Percentiles rank a stretch among this genome's conserved stretches.
These are phyloP conservation scores for Archips crataeganus DNA, from an alignment of 2,888 invertebrate genomes.

Conservation along the genomic window DNA sequence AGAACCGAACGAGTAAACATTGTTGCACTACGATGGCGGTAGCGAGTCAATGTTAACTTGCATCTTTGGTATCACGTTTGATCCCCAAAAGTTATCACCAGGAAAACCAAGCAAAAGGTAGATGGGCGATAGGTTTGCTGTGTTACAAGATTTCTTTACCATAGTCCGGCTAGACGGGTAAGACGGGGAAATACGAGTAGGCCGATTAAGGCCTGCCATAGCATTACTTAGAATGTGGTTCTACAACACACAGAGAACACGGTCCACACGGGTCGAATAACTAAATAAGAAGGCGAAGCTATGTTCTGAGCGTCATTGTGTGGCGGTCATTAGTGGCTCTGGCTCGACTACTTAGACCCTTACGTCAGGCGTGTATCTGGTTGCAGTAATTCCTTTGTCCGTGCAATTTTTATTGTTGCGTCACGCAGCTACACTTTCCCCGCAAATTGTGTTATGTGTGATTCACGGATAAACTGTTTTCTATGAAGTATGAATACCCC, in stretches of 20 bases:
- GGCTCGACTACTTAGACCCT: constrained; percentile 58
- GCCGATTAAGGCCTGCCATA: constrained; percentile 26
- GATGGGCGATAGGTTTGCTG: constrained; percentile 11
- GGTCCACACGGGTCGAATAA: constrained; percentile 28
- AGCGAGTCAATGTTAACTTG: constrained; percentile 10
- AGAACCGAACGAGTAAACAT: constrained; percentile 76
- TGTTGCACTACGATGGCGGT: constrained; percentile 57
- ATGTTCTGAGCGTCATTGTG: constrained; percentile 53
- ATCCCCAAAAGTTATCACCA: neutral
- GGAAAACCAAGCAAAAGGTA: neutral
- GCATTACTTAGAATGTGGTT: constrained; percentile 34
- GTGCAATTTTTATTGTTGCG: constrained; percentile 81
- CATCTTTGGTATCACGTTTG: constrained; percentile 9
- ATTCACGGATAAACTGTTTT: constrained; percentile 67
- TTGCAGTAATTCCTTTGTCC: constrained; percentile 80
- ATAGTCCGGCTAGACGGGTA: constrained; percentile 26
- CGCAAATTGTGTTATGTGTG: constrained; percentile 72
- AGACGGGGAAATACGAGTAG: constrained; percentile 29
- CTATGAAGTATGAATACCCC: constrained; percentile 51
- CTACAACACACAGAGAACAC: constrained; percentile 8
- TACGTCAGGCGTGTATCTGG: constrained; percentile 67
- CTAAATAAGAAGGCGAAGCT: constrained; percentile 36
- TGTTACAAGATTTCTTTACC: constrained; percentile 27
- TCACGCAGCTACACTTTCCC: constrained; percentile 80
- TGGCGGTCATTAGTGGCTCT: constrained; percentile 62